phyloP scores from a whole-genome alignment of 2,888 invertebrate species.

The Cephus runcator region DNA sequence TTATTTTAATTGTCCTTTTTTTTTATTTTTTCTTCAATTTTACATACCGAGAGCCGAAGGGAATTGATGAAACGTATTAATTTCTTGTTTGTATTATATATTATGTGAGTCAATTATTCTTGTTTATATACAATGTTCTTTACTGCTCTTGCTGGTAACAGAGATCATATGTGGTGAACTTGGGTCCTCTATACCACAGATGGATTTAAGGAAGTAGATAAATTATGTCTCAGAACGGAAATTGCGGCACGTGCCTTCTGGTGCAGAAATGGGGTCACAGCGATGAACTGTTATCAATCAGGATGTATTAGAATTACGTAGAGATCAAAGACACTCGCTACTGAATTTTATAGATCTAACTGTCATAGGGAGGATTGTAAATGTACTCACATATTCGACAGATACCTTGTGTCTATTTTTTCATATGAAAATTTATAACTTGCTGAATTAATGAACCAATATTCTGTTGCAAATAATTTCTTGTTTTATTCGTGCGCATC shows the following conservation, averaged over 20 bases:
- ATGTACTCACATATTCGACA: slow-evolving; percentile 6
- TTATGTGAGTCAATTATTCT: too few species aligned
- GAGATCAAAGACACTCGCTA: neutral
- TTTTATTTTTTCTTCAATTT: neutral
- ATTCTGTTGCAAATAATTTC: neutral
- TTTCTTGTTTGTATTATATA: neutral
- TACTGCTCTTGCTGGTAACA: neutral
- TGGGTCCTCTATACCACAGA: neutral
- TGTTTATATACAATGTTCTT: too few species aligned
- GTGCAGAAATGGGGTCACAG: neutral
- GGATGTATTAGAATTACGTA: neutral
- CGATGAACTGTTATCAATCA: neutral
- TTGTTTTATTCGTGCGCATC: neutral
- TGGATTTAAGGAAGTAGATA: neutral
- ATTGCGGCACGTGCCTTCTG: neutral
- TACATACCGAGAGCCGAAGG: neutral
- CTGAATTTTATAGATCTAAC: neutral
- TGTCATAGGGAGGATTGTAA: neutral
- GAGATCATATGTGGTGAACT: neutral
- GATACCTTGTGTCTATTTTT: slow-evolving; percentile 28
- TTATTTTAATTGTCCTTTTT: slow-evolving; percentile 37
- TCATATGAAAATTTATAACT: slow-evolving; percentile 18
- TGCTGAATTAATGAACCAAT: neutral
- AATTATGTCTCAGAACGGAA: neutral
- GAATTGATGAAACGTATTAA: neutral